These are phyloP conservation scores for Gadopsis marmoratus DNA, from an alignment of 2,797 vertebrate genomes.

Conservation along the genomic window DNA sequence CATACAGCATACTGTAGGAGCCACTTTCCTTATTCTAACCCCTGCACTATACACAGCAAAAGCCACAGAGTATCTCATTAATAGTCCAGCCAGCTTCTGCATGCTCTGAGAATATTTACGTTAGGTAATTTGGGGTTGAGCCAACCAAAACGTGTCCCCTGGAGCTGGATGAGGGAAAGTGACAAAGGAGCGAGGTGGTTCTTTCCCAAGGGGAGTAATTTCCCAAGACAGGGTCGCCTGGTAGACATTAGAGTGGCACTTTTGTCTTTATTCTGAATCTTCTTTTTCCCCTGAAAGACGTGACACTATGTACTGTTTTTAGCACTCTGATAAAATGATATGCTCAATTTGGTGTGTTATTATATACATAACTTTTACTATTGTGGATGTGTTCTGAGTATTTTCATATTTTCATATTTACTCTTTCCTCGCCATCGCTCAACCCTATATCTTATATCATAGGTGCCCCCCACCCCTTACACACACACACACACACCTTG, in stretches of 20 bases:
- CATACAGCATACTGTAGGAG: slow-evolving; percentile 19
- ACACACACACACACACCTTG: slow-evolving; percentile 20
- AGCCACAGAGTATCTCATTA: slow-evolving; percentile 40
- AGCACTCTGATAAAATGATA: background rate
- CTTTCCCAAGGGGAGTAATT: slow-evolving; percentile 53
- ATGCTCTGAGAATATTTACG: slow-evolving; percentile 27
- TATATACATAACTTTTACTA: slow-evolving; percentile 11
- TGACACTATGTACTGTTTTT: background rate
- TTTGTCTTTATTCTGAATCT: slow-evolving; percentile 6
- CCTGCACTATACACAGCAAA: slow-evolving; percentile 19
- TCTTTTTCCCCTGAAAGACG: background rate
- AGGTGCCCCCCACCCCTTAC: slow-evolving; percentile 7
- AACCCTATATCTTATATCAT: slow-evolving; percentile 51
- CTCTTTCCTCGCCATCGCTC: slow-evolving; percentile 31
- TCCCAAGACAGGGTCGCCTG: slow-evolving; percentile 15
- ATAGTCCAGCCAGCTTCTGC: slow-evolving; percentile 30
- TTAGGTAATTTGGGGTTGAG: slow-evolving; percentile 22
- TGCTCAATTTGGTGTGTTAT: background rate
- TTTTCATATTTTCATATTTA: slow-evolving; percentile 21
- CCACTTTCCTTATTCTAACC: slow-evolving; percentile 34
- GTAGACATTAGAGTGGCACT: background rate
- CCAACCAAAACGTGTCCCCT: slow-evolving; percentile 30
- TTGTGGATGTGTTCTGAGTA: slow-evolving; percentile 13
- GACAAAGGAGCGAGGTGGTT: slow-evolving; percentile 24
- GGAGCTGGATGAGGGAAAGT: slow-evolving; percentile 38